Base-by-base conservation (phyloP, 2,113 vertebrate genomes). In the Myotis yumanensis region DNA sequence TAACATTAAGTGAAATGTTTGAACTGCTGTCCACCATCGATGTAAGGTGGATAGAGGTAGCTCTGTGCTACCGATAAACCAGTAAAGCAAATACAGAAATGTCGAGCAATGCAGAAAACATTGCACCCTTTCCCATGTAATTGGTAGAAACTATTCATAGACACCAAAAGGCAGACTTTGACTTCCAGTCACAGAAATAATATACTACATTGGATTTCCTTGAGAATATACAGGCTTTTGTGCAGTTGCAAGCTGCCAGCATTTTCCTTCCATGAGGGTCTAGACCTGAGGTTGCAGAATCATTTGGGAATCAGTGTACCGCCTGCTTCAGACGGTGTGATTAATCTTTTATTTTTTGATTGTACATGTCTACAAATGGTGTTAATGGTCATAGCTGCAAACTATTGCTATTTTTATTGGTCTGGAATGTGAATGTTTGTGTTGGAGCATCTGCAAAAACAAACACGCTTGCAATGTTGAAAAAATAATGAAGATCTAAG, bases 401-500 rank as follows among this genome's bases (percentile, higher is more conserved):
- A 94, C 35, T 48, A 77, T 77, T 82, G 89, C 91, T 95, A 85
- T 97, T 95, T 96, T 96, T 97, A 96, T 97, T 76, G 71, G 96
- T 90, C 89, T 84, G 51, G 95, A 90, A 95, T 91, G 86, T 1
- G 79, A 73, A 46, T 93, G 87, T 97, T 96, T 95, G 83, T 94
- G 93, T 91, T 93, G 71, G 57, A 97, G 86, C 93, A 87, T 96
- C 95, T 96, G 96, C 94, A 95, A 82, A 95, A 95, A 89, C 96
- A 97, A 97, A 97, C 91, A 91, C 10, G 68, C 95, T 89, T 62
- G 92, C 91, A 54, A 2, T 86, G 86, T 93, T 96, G 95, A 77
- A 94, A 97, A 97, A 96, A 95, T 97, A 96, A 96, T 96, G 95
- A 94, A 94, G 94, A 96, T 94, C 86, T 96, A 95, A 96, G 84